Base-by-base conservation (phyloP, 2,113 vertebrate species). In the Phyllopteryx taeniolatus region DNA sequence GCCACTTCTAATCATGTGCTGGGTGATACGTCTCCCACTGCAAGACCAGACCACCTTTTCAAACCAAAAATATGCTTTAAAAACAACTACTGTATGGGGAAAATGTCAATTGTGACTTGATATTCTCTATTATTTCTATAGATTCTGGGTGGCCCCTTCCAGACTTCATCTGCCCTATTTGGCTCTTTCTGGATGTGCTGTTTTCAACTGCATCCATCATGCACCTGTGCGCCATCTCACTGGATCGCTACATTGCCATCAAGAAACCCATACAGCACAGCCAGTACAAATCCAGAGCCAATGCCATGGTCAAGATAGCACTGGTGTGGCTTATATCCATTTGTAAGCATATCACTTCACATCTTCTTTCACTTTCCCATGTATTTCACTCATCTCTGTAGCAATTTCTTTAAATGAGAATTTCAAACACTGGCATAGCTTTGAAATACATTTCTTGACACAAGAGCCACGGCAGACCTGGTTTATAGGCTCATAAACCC, bases 191-290 rank as follows among this genome's bases (percentile, higher is more conserved):
- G n/a, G 97, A 99, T 0, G 96, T 99, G 83, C 94, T 99, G 79
- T 98, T 99, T 87, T 99, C 97, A 74, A 99, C 98, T 2, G 96
- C 98, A 33, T 98, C 97, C 81, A 99, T 99, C 85, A 96, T 99
- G 96, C 97, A 98, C 72, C 94, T 99, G 68, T 99, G 98, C 47
- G 97, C 98, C 88, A 99, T 99, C 91, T 98, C 98, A 17, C 91
- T 99, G 70, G 98, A 99, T 85, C 97, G 97, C 68, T 99, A 98
- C 57, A 93, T 99, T 74, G 98, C 96, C 0, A 99, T 99, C 84
- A 99, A 99, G 92, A 98, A 94, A 89, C 98, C 98, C 72, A 98
- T 99, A 71, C 96, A 98, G 80, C 95, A 98, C 85, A 99, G 94
- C 86, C 97, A 98, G 80, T 96, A 91, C 90, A 99, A 99, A 75